Conservation (phyloP, 2,113 vertebrate species). For the Aegypius monachus region DNA sequence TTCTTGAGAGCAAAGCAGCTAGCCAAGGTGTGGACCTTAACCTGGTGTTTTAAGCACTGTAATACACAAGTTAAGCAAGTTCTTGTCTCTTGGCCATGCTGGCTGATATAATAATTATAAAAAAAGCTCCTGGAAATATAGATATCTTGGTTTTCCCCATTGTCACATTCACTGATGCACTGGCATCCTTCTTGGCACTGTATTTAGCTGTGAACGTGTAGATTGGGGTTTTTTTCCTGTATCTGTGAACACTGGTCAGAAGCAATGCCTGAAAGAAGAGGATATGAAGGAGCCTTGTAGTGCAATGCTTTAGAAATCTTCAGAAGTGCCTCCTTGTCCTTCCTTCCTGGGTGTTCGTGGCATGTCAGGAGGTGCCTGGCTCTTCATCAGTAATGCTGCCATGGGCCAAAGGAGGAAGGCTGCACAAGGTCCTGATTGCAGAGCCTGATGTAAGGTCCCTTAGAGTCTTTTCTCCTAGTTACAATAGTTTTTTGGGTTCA, state of each 20-base stretch:
- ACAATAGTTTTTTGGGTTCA: not conserved
- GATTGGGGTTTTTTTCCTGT: not conserved
- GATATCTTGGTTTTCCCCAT: not conserved
- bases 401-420: not conserved
- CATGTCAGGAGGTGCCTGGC: not conserved
- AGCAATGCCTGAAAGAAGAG: not conserved
- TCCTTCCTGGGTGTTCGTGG: not conserved
- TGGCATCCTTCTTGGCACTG: not conserved
- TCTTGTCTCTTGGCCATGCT: not conserved
- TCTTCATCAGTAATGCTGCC: not conserved
- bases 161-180: not conserved
- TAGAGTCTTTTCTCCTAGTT: not conserved
- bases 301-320: not conserved
- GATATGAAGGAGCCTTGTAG: not conserved
- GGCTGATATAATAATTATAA: not conserved
- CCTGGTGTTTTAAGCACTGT: not conserved
- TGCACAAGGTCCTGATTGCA: no score
- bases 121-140: not conserved
- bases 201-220: not conserved
- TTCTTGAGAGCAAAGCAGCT: not conserved
- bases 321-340: not conserved
- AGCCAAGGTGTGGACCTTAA: not conserved
- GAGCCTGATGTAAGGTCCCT: not conserved
- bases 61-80: not conserved
- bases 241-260: not conserved